Evolutionary conservation across 2,888 invertebrate species (phyloP).

Genomic region (Chrysomela aeneicollis): DNA sequence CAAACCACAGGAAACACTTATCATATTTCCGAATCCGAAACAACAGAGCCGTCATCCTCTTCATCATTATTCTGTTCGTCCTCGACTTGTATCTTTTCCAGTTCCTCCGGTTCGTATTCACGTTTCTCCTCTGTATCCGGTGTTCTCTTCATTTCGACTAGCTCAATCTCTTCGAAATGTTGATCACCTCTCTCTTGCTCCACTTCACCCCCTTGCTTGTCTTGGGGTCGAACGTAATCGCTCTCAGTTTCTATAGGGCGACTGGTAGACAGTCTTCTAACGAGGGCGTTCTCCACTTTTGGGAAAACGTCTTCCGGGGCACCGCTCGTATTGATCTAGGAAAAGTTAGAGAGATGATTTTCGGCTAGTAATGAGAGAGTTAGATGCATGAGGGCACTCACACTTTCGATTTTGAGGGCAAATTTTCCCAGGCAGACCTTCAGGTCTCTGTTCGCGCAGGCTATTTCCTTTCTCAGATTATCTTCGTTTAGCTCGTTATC

Average conservation of each 20-base stretch:
- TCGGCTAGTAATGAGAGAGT: too few species aligned
- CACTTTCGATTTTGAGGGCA: conserved; percentile 36
- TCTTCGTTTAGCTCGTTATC: conserved; percentile 36
- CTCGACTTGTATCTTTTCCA: neutral
- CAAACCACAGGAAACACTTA: conserved; percentile 2
- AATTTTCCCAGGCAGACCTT: conserved; percentile 41
- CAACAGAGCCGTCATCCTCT: conserved; percentile 2
- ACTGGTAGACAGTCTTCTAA: conserved; percentile 30
- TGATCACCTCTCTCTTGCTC: neutral
- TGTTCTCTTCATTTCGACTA: neutral
- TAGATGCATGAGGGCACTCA: conserved; percentile 24
- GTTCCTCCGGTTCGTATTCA: neutral
- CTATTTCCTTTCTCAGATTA: conserved; percentile 38
- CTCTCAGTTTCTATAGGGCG: conserved; percentile 32
- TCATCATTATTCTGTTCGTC: neutral
- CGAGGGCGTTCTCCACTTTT: conserved; percentile 30
- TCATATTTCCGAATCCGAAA: conserved; percentile 7
- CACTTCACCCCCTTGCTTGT: neutral
- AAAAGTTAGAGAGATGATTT: neutral
- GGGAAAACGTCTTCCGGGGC: conserved; percentile 30
- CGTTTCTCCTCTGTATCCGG: neutral
- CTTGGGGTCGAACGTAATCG: conserved; percentile 32
- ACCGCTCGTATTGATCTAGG: conserved; percentile 38
- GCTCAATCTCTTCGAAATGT: neutral
- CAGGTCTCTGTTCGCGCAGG: conserved; percentile 47